Evolutionary conservation across 2,888 invertebrate genomes (phyloP), one percentile per base, ranked within the genome.

Genomic region (Orthosia incerta): DNA sequence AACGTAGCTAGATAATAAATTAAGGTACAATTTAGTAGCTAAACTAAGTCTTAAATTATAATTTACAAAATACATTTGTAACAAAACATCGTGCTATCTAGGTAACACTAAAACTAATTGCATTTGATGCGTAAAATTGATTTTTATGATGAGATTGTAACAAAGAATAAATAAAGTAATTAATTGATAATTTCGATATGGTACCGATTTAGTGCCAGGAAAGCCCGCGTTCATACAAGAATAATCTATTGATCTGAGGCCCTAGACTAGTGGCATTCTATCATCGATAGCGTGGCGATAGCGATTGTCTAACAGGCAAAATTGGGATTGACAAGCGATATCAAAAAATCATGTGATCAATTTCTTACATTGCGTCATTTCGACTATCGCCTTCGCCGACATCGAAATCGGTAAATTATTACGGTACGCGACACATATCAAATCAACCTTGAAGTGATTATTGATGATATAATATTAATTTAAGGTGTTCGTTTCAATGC

Each of bases 111-210:
- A 73, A 79, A 79, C 75, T 91, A 91, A 92, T 93, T 94, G 95
- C 95, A 95, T 95, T 94, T 92, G 77, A 95, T 95, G 94, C 94
- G 86, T 88, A 81, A 79, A 83, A 84, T 83, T 80, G 63, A 63
- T 64, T 67, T 68, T 57, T 80, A 70, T 79, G 80, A 77, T 23
- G 50, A 50, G 13, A 63, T 75, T 75, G n/a, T 65, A 67, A 69
- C n/a, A 56, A 80, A 77, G 53, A 23, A 56, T 16, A 60, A 74
- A 72, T 67, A 16, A 53, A 66, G 51, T 64, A 56, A 66, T 55
- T 64, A 74, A 68, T 78, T 69, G 70, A 76, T 76, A 74, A 73
- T 67, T 75, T 78, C 74, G 83, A 85, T 85, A 85, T 86, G 84
- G 57, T 79, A 83, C 66, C 59, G 20, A 74, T 61, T 68, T 62